These are phyloP conservation scores for zebrafish (Danio rerio) DNA, from an alignment of 2,113 vertebrate genomes.

Conservation along the genomic window GRCz12tu NC_133184.1:15274001-15274500, in stretches of 20 bases:
- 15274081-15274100: conserved; percentile 46
- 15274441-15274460: background rate
- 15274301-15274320: conserved; percentile 29
- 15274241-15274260: background rate
- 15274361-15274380: conserved; percentile 60
- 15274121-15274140: conserved; percentile 48
- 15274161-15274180: background rate
- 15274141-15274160: background rate
- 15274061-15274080: conserved; percentile 52
- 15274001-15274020: conserved; percentile 35
- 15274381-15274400: conserved; percentile 47
- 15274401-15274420: conserved; percentile 54
- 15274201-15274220: too few species aligned
- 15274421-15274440: conserved; percentile 29
- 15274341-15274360: conserved; percentile 55
- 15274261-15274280: conserved; percentile 6
- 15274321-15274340: conserved; percentile 50
- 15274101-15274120: conserved; percentile 43
- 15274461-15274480: conserved; percentile 55
- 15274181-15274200: background rate
- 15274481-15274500: conserved; percentile 45
- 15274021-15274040: conserved; percentile 49
- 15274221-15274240: background rate
- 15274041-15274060: conserved; percentile 48
- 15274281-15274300: conserved; percentile 17